phyloP scores from a whole-genome alignment of 53 echinoderm and acorn worm species.

The Astropecten irregularis region DNA sequence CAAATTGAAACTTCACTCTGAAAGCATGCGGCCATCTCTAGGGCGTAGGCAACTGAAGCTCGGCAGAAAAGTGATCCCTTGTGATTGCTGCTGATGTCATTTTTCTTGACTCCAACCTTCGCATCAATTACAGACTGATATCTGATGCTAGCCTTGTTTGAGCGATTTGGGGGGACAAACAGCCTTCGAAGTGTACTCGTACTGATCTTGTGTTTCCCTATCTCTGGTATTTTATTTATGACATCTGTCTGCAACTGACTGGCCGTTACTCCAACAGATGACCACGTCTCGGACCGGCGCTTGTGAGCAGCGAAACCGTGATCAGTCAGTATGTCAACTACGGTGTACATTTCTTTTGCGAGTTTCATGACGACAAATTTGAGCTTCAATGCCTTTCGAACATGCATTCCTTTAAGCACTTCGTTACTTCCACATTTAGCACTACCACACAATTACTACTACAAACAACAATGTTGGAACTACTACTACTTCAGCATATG shows the following conservation, averaged over 20 bases:
- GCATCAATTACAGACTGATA: not conserved
- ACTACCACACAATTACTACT: no score
- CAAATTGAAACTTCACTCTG: not conserved
- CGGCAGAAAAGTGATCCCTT: not conserved
- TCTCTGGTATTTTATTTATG: not conserved
- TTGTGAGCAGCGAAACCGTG: not conserved
- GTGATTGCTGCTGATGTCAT: not conserved
- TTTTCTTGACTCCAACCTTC: not conserved
- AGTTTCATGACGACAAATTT: no score
- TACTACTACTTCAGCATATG: no score
- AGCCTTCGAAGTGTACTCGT: not conserved
- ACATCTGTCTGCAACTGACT: no score
- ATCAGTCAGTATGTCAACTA: no score
- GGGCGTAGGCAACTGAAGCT: not conserved
- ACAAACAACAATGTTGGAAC: no score
- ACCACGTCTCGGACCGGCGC: not conserved
- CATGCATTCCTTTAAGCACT: no score
- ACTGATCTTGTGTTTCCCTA: not conserved
- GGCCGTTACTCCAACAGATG: no score
- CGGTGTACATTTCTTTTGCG: no score
- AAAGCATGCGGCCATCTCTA: not conserved
- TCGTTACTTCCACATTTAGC: no score
- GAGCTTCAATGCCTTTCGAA: no score
- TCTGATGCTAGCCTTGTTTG: not conserved
- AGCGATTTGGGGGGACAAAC: not conserved